These are phyloP conservation scores for Sylvilagus bachmani DNA, from an alignment of 2,113 vertebrate species.

Conservation along the genomic window DNA sequence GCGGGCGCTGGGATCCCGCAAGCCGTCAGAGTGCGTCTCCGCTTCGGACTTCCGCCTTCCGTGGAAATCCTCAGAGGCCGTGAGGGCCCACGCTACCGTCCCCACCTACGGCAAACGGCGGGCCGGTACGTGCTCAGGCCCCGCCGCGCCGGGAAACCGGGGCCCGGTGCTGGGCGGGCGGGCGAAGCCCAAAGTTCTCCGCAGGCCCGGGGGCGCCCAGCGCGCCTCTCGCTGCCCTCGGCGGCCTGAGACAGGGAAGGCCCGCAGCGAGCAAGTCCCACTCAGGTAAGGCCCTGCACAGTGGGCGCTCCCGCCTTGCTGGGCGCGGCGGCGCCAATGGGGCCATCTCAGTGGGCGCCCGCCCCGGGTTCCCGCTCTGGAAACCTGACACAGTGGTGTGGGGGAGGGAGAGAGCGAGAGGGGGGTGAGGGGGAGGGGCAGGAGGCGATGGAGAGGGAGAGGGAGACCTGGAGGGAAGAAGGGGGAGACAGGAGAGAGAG, in stretches of 20 bases:
- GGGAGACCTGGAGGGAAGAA: no score
- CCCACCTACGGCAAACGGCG: background rate
- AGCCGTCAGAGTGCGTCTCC: background rate
- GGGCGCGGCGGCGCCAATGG: background rate
- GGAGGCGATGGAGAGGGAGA: rapidly evolving
- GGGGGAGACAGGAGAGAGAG: rapidly evolving
- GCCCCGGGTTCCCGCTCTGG: background rate
- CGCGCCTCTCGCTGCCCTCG: rapidly evolving
- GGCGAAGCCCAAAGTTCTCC: rapidly evolving
- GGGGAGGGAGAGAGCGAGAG: rapidly evolving
- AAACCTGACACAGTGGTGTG: background rate
- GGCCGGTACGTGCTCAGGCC: background rate
- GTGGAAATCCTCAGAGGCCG: background rate
- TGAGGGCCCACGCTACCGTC: background rate
- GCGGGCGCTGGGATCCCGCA: background rate
- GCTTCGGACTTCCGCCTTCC: background rate
- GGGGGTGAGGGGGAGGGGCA: rapidly evolving
- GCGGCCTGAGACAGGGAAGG: no score
- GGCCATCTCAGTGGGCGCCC: no score
- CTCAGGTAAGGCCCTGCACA: background rate
- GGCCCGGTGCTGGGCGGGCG: rapidly evolving
- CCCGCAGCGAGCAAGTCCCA: rapidly evolving
- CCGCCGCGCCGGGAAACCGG: rapidly evolving
- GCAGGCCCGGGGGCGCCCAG: rapidly evolving
- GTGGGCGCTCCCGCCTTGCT: no score